phyloP scores from a whole-genome alignment of 2,888 invertebrate species.

The Phytoseiulus persimilis region DNA sequence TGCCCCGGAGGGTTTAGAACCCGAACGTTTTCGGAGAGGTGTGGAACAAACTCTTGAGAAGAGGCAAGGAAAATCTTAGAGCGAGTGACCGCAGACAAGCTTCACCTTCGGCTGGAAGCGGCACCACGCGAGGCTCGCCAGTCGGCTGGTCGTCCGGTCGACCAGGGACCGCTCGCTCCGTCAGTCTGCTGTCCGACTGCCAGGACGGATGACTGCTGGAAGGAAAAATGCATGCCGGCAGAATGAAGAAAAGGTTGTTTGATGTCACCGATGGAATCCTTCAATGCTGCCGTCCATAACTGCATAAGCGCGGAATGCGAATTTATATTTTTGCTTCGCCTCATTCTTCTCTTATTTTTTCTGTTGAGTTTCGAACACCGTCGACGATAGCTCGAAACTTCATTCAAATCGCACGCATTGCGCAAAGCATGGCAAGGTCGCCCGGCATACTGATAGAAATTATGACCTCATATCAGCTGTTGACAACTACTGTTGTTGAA shows the following conservation, averaged over 20 bases:
- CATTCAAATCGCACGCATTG: neutral
- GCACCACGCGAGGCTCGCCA: too few species aligned
- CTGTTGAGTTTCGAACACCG: slow-evolving; percentile 5
- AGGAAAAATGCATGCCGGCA: neutral
- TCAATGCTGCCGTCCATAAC: neutral
- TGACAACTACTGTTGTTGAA: neutral
- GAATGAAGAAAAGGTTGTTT: neutral
- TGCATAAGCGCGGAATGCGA: neutral
- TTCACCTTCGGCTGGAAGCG: neutral
- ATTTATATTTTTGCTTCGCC: neutral
- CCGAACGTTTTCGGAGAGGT: neutral
- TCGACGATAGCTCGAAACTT: neutral
- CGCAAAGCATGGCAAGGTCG: neutral
- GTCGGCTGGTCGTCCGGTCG: neutral
- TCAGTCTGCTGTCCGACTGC: neutral
- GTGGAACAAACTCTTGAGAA: neutral
- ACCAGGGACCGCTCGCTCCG: too few species aligned
- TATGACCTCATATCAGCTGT: neutral
- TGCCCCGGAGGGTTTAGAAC: neutral
- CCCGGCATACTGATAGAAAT: neutral
- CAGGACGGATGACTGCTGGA: neutral
- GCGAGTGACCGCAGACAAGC: neutral
- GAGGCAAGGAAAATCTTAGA: neutral
- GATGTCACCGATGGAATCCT: neutral
- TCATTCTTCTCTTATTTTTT: neutral